Percentiles rank a stretch among this genome's conserved stretches.
Evolutionary conservation across 2,888 invertebrate genomes (phyloP).

Genomic region (Eilema depressum): DNA sequence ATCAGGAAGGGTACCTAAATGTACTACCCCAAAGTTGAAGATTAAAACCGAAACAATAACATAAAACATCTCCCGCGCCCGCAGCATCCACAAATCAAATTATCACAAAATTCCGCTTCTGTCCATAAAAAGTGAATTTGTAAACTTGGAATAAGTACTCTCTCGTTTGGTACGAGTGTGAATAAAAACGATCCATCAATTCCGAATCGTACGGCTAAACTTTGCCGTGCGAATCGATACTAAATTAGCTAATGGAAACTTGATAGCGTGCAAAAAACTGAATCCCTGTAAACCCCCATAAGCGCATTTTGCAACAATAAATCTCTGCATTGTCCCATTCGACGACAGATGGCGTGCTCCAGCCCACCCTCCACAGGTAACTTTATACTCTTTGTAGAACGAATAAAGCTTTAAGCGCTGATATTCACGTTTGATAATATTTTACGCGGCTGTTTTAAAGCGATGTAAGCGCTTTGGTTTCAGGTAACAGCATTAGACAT

Average conservation of each 20-base stretch:
- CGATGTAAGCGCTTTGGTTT: slow-evolving; percentile 49
- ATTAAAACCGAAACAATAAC: slow-evolving; percentile 30
- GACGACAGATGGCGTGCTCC: slow-evolving; percentile 79
- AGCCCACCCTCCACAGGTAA: slow-evolving; percentile 75
- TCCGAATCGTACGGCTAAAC: slow-evolving; percentile 69
- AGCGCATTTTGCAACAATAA: slow-evolving; percentile 82
- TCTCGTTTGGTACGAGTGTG: slow-evolving; percentile 73
- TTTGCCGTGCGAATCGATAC: slow-evolving; percentile 77
- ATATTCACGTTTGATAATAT: slow-evolving; percentile 16
- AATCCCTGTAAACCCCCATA: slow-evolving; percentile 75
- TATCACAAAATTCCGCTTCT: slow-evolving; percentile 62
- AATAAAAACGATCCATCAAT: slow-evolving; percentile 84
- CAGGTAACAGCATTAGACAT: slow-evolving; percentile 78
- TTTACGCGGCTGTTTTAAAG: slow-evolving; percentile 24
- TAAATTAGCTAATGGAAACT: slow-evolving; percentile 87
- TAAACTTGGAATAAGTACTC: slow-evolving; percentile 71
- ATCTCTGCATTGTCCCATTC: slow-evolving; percentile 76
- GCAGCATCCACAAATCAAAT: slow-evolving; percentile 61
- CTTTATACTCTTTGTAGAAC: slow-evolving; percentile 63
- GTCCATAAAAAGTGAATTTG: slow-evolving; percentile 77
- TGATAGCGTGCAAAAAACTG: slow-evolving; percentile 83
- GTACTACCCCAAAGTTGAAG: slow-evolving; percentile 8
- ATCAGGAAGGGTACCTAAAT: background rate
- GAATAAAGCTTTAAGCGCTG: slow-evolving; percentile 54
- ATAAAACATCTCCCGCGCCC: slow-evolving; percentile 32